Evolutionary conservation across 1,140 invertebrate genomes (phyloP), one percentile per base, ranked within the genome.

Genomic region (Pogonomyrmex barbatus): DNA sequence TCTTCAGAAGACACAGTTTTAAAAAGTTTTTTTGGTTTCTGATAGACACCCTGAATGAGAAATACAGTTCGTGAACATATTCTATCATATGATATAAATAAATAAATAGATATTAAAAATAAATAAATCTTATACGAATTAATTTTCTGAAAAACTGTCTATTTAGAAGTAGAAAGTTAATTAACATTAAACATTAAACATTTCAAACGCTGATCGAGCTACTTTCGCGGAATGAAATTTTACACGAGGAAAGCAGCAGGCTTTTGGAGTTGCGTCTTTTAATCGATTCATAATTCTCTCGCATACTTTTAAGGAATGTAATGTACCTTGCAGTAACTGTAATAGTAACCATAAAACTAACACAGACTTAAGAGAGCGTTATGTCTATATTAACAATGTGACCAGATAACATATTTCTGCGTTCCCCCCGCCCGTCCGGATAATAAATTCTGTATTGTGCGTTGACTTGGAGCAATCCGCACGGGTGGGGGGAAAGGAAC

Each of bases 281-380:
- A 42, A 42, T 9, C 50, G 8, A 36, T 30, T 71, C 47, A n/a
- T 56, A 24, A 56, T 9, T 42, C 17, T 42, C 30, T 14, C 24
- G 24, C 4, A 33, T 58, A 24, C 10, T 30, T 60, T 17, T 33
- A 65, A 45, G 47, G 8, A 60, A 60, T 14, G 54, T 4, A 47
- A 62, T n/a, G 42, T 9, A n/a, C 4, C 14, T 30, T 50, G 10
- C 4, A 50, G 12, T 3, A 65, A 5, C 17, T 12, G 33, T n/a
- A 67, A 65, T 12, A 58, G 24, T 45, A 42, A 30, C 14, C 14
- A 81, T 70, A 68, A 68, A 70, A 54, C 39, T 42, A 68, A 68
- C 12, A 54, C 33, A 39, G 45, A 4, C 42, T 12, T 39, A n/a
- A 52, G 12, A 14, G n/a, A 50, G 47, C 67, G 60, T 77, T 52